These are phyloP conservation scores for Corvus moneduloides DNA, from an alignment of 2,113 vertebrate genomes.

Conservation along the genomic window DNA sequence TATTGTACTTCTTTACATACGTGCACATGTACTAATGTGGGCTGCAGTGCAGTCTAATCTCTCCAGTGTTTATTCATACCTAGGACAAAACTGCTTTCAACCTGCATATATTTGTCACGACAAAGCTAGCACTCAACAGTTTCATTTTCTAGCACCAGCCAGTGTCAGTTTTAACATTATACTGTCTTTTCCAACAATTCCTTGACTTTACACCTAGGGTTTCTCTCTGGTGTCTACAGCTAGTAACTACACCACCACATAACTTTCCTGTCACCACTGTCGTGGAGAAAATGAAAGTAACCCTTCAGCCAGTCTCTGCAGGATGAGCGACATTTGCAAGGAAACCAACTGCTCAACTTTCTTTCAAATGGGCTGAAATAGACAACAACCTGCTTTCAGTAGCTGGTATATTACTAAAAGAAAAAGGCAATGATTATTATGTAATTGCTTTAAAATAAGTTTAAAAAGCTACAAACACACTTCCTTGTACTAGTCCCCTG, in stretches of 20 bases:
- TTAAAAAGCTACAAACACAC: not conserved
- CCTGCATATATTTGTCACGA: not conserved
- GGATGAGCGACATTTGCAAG: not conserved
- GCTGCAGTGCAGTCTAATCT: not conserved
- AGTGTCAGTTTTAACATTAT: not conserved
- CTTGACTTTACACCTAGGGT: not conserved
- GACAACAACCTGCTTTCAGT: not conserved
- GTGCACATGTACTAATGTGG: not conserved
- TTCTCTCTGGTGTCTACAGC: not conserved
- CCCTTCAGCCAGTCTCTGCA: not conserved
- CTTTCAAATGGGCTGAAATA: not conserved
- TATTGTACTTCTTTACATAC: not conserved
- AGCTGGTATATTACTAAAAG: not conserved
- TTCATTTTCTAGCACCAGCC: not conserved
- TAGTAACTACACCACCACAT: not conserved
- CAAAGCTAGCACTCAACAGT: not conserved
- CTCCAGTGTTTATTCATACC: not conserved
- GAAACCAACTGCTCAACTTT: not conserved
- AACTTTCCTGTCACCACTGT: not conserved
- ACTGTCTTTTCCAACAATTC: not conserved
- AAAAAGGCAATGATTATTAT: not conserved
- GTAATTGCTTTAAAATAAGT: not conserved
- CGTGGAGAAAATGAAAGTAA: conserved; percentile 24
- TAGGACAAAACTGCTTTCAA: not conserved
- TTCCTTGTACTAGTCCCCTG: not conserved